phyloP scores from a whole-genome alignment of 2,797 vertebrate species.

The Intellagama lesueurii region DNA sequence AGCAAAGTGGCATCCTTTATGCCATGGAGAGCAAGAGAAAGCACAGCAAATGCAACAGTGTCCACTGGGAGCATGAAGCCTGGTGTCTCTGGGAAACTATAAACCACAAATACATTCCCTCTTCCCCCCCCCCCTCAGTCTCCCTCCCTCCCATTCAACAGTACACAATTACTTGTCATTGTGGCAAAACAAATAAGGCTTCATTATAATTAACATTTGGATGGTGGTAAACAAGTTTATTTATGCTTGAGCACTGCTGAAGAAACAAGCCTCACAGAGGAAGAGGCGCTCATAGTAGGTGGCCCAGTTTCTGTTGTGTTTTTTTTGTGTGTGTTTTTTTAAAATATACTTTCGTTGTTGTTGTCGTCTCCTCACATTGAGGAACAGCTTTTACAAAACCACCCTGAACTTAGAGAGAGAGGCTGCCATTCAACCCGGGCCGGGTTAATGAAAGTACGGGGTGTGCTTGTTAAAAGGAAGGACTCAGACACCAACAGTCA shows the following conservation, averaged over 20 bases:
- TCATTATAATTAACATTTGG: constrained; percentile 78
- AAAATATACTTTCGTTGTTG: background rate
- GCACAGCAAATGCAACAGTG: constrained; percentile 54
- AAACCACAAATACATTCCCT: constrained; percentile 57
- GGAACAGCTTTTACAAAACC: constrained; percentile 70
- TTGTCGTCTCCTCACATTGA: constrained; percentile 56
- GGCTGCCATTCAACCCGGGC: constrained; percentile 74
- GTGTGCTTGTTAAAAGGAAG: constrained; percentile 71
- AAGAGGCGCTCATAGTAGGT: constrained; percentile 77
- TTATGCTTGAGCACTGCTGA: constrained; percentile 78
- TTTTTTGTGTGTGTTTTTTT: background rate
- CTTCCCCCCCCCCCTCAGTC: background rate
- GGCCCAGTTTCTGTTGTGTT: constrained; percentile 61
- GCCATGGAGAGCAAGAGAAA: background rate
- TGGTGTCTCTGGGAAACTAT: constrained; percentile 48
- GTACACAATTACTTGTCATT: constrained; percentile 75
- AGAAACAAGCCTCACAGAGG: constrained; percentile 78
- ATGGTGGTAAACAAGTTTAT: constrained; percentile 81
- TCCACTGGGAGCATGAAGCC: constrained; percentile 56
- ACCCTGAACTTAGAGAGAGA: constrained; percentile 64
- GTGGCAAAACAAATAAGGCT: constrained; percentile 76
- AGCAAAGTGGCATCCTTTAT: background rate
- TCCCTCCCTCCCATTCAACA: constrained; percentile 31
- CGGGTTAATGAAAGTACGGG: constrained; percentile 72
- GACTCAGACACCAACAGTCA: constrained; percentile 67